Evolutionary conservation across 1,140 invertebrate species (phyloP).

Genomic region (Scaptodrosophila lebanonensis): DNA sequence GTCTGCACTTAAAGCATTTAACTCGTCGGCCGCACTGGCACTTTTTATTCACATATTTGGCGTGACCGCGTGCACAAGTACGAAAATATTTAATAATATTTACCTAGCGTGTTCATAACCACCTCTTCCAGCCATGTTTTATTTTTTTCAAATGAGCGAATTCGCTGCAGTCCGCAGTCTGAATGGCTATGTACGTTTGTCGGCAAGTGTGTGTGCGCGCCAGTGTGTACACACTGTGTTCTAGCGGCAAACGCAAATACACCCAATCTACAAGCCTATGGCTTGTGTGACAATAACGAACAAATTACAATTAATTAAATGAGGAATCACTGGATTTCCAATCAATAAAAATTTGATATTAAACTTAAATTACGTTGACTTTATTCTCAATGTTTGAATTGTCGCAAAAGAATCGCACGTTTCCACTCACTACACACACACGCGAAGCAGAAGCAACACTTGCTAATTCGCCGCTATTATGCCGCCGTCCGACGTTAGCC

Average conservation of each 20-base stretch:
- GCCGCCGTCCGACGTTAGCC: too few species aligned
- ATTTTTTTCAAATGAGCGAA: constrained; percentile 77
- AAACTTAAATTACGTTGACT: too few species aligned
- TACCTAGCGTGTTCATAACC: constrained; percentile 77
- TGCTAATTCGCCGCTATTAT: constrained; percentile 30
- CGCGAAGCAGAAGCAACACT: constrained; percentile 23
- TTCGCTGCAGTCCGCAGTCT: constrained; percentile 68
- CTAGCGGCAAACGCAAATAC: constrained; percentile 20
- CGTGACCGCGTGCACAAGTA: constrained; percentile 24
- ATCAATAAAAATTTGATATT: too few species aligned
- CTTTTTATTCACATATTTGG: constrained; percentile 25
- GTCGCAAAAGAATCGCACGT: too few species aligned
- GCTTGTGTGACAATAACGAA: too few species aligned
- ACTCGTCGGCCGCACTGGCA: constrained; percentile 21
- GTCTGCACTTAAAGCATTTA: constrained; percentile 23
- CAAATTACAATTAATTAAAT: too few species aligned
- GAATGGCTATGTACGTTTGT: constrained; percentile 34
- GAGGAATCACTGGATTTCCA: too few species aligned
- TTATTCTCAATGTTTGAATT: too few species aligned
- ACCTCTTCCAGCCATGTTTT: constrained; percentile 78
- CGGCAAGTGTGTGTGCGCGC: constrained; percentile 34
- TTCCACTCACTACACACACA: too few species aligned
- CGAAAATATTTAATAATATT: constrained; percentile 74
- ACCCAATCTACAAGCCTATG: too few species aligned
- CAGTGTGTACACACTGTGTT: constrained; percentile 54